These are phyloP conservation scores for Raja brachyura DNA, from an alignment of 2,113 vertebrate species.

Conservation along the genomic window DNA sequence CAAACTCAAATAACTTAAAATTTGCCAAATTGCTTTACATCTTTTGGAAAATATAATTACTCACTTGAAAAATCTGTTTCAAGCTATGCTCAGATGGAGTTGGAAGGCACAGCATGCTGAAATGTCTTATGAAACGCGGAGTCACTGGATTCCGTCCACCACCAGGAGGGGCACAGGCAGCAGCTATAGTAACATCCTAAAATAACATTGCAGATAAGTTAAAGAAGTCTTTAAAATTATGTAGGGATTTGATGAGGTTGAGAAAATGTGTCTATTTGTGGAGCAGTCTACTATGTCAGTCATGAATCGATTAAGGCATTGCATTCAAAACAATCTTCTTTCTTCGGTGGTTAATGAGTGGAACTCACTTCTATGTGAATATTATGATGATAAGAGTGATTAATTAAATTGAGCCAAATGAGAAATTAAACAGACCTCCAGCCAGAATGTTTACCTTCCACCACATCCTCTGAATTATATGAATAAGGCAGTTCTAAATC, in stretches of 20 bases:
- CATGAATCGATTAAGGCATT: background rate
- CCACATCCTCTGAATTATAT: no score
- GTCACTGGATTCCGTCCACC: constrained; percentile 76
- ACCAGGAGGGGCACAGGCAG: constrained; percentile 71
- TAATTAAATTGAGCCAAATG: background rate
- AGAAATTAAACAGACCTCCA: background rate
- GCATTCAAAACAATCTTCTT: background rate
- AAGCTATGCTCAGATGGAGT: constrained; percentile 70
- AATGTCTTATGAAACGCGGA: constrained; percentile 69
- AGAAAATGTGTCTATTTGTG: background rate
- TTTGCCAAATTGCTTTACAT: background rate
- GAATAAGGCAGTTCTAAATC: no score
- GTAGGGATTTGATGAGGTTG: background rate
- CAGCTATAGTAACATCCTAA: constrained; percentile 68
- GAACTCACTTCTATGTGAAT: background rate
- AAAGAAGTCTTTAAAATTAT: background rate
- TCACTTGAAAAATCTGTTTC: constrained; percentile 77
- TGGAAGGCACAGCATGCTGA: constrained; percentile 73
- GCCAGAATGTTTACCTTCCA: no score
- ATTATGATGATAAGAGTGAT: background rate
- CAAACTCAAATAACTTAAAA: background rate
- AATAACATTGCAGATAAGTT: background rate
- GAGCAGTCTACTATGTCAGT: background rate
- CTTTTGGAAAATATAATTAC: constrained; percentile 26
- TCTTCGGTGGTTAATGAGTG: background rate